Percentiles rank a stretch among this genome's conserved stretches.
Evolutionary conservation across 2,113 vertebrate genomes (phyloP).

Genomic region (Paedocypris sp.): DNA sequence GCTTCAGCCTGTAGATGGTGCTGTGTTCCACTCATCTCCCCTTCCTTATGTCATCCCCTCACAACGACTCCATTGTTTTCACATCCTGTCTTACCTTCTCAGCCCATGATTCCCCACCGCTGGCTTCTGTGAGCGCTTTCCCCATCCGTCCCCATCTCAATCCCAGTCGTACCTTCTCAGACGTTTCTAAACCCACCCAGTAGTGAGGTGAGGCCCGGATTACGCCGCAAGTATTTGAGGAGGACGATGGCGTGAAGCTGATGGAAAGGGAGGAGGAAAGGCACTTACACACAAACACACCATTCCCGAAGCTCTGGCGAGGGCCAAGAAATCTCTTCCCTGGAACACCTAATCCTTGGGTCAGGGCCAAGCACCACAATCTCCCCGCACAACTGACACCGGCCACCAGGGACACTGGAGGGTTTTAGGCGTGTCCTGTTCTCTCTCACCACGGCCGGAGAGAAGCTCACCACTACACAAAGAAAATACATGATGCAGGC

Average conservation of each 20-base stretch:
- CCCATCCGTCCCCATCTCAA: conserved; percentile 1
- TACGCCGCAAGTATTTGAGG: conserved; percentile 21
- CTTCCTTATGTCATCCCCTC: conserved; percentile 27
- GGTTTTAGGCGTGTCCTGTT: conserved; percentile 76
- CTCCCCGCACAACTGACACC: conserved; percentile 67
- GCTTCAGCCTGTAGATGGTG: conserved; percentile 80
- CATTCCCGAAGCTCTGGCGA: conserved; percentile 68
- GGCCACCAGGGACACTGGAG: conserved; percentile 73
- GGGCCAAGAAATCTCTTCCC: conserved; percentile 69
- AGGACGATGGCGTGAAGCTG: conserved; percentile 24
- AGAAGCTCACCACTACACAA: conserved; percentile 64
- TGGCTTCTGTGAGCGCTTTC: conserved; percentile 50
- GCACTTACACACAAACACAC: conserved; percentile 38
- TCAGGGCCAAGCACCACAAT: conserved; percentile 73
- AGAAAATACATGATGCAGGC: conserved; percentile 73
- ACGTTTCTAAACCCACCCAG: conserved; percentile 15
- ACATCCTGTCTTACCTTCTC: conserved; percentile 50
- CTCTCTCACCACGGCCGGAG: conserved; percentile 67
- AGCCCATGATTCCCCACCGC: conserved; percentile 47
- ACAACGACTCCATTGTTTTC: conserved; percentile 76
- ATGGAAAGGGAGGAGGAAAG: conserved; percentile 25
- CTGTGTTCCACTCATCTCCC: conserved; percentile 67
- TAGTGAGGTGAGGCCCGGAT: conserved; percentile 23
- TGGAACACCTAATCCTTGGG: conserved; percentile 92
- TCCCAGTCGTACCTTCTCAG: conserved; percentile 1